Evolutionary conservation across 2,797 vertebrate genomes (phyloP).

Genomic region (Coregonus suidteri): DNA sequence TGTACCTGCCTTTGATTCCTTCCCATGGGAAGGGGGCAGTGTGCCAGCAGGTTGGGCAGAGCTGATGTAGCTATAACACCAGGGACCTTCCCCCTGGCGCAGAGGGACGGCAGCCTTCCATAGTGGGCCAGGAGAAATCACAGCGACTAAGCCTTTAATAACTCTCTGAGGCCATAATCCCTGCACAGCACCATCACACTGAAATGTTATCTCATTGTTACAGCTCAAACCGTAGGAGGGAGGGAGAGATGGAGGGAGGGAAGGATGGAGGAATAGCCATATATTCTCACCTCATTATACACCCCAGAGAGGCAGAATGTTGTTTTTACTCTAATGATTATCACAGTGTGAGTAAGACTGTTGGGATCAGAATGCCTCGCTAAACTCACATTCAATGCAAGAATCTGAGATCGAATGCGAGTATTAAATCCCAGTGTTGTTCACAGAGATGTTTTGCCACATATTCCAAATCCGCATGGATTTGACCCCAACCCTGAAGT

Average conservation of each 20-base stretch:
- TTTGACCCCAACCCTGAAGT: slow-evolving; percentile 52
- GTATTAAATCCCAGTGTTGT: not conserved
- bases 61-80: not conserved
- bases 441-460: slow-evolving; percentile 29
- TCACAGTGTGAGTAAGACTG: not conserved
- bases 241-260: slow-evolving; percentile 2
- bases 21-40: not conserved
- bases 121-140: slow-evolving; percentile 64
- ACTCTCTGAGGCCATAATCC: slow-evolving; percentile 78
- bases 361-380: not conserved
- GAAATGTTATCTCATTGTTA: slow-evolving; percentile 78
- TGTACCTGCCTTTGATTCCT: not conserved
- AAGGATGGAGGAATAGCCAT: slow-evolving; percentile 2
- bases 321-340: not conserved
- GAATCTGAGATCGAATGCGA: not conserved
- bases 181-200: slow-evolving; percentile 63
- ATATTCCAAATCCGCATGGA: slow-evolving; percentile 44
- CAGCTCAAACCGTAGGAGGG: slow-evolving; percentile 45
- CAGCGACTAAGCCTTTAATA: slow-evolving; percentile 77
- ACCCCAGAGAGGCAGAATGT: not conserved
- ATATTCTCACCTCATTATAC: not conserved
- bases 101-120: slow-evolving; percentile 57
- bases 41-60: not conserved
- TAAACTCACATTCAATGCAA: not conserved
- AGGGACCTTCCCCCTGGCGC: slow-evolving; percentile 47